Evolutionary conservation across 2,113 vertebrate species (phyloP).

Genomic region (Gavialis gangeticus): DNA sequence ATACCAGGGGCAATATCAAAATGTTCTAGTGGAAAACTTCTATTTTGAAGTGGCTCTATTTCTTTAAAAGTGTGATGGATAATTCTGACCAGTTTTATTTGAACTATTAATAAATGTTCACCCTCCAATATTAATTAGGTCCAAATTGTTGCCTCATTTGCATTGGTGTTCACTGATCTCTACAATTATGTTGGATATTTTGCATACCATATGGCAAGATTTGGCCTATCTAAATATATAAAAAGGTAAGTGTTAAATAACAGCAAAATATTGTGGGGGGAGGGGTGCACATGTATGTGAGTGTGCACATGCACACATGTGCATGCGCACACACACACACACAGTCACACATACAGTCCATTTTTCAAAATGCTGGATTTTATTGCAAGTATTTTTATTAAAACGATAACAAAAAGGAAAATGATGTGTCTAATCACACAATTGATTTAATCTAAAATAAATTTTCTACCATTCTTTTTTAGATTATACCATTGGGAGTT

Average conservation of each 20-base stretch:
- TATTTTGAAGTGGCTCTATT: not conserved
- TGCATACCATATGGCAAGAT: not conserved
- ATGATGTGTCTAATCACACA: accelerated
- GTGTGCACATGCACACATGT: no score
- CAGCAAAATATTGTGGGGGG: not conserved
- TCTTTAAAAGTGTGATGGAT: not conserved
- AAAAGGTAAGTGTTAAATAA: not conserved
- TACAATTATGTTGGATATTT: not conserved
- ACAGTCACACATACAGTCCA: not conserved
- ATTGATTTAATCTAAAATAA: not conserved
- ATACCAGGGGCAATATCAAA: not conserved
- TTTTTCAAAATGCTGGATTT: not conserved
- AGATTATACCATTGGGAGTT: not conserved
- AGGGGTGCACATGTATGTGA: no score
- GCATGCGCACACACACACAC: no score
- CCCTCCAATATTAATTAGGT: not conserved
- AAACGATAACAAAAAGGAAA: not conserved
- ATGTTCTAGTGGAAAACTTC: not conserved
- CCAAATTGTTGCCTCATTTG: accelerated
- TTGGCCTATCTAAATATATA: accelerated
- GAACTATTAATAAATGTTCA: not conserved
- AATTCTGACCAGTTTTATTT: not conserved
- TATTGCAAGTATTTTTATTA: not conserved
- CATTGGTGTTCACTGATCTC: not conserved
- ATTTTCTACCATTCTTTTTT: not conserved